Base-by-base conservation (phyloP, 1,140 invertebrate genomes). In the Drosophila triauraria region DNA sequence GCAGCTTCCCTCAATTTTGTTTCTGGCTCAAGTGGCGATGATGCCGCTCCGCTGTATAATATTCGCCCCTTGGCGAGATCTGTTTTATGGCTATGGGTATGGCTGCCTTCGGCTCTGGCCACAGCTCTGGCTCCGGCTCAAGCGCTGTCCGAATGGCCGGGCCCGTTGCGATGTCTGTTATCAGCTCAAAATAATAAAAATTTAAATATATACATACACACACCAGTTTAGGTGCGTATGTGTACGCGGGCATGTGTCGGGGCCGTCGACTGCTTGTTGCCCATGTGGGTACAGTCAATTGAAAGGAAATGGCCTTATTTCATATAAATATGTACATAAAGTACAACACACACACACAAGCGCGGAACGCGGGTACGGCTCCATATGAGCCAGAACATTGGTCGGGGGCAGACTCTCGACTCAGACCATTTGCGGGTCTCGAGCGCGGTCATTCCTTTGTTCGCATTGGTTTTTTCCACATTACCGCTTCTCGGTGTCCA, bases 301-400 rank as follows among this genome's bases (percentile, higher is more conserved):
- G 85, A 90, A 90, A 90, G 85, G 85, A 90, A 90, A 90, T 90
- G 85, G 85, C 85, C 85, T 90, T 90, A 90, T 90, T 90, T 90
- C 82, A 88, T 87, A 87, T 87, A 87, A 87, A 87, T 87, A 88
- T 87, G 83, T 86, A 88, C 80, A 90, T 88, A 84, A 88, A 87
- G 84, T 88, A 88, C 84, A 80, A 79, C 71, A 74, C 77, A 62
- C 57, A 51, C 60, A 78, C 30, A 51, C 40, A 35, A 35, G 38
- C 46, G 15, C 42, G 58, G n/a, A 32, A 54, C 54, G 40, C 67
- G 69, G 43, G 53, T 58, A 51, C 61, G 51, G 72, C 74, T 77
- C 72, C 74, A 77, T 77, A 76, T 67, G 61, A 77, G 74, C 74
- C 74, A 76, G 71, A 71, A 71, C 70, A 74, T 60, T 72, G 70